These are phyloP conservation scores for Tricholauxania praeusta DNA, from an alignment of 2,888 invertebrate genomes.

Conservation along the genomic window DNA sequence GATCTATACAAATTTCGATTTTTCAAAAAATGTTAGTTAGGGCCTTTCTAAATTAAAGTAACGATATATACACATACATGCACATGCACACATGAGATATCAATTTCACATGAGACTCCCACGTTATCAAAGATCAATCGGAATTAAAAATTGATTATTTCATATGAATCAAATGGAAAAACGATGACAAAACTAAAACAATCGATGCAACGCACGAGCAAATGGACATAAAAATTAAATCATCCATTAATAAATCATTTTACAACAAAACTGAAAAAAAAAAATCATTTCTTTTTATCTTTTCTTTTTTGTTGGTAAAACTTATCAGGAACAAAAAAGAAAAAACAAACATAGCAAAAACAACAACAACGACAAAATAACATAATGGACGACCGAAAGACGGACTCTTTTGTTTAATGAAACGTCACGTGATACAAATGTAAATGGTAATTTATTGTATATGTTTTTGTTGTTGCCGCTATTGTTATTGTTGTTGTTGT, in stretches of 20 bases:
- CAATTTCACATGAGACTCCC: background rate
- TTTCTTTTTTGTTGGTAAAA: no score
- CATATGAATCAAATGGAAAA: no score
- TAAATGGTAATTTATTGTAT: constrained; percentile 18
- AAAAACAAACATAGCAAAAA: background rate
- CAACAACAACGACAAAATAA: background rate
- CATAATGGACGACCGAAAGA: background rate
- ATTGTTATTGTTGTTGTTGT: constrained; percentile 16
- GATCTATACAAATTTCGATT: no score
- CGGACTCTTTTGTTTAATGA: background rate
- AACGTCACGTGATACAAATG: constrained; percentile 25
- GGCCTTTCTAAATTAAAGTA: no score
- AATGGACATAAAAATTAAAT: background rate
- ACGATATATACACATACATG: no score
- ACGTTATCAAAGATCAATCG: no score
- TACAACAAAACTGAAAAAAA: background rate
- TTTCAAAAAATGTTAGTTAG: no score
- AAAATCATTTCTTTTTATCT: background rate
- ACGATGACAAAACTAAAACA: no score
- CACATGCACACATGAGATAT: background rate
- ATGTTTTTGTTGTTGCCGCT: background rate
- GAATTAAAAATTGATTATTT: no score
- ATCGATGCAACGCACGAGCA: background rate
- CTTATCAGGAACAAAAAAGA: constrained; percentile 12
- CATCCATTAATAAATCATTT: constrained; percentile 19